A percentile compares a stretch with the other conserved stretches of the same genome.
phyloP scores from a whole-genome alignment of 1,140 invertebrate species.

The Vollenhovia emeryi region DNA sequence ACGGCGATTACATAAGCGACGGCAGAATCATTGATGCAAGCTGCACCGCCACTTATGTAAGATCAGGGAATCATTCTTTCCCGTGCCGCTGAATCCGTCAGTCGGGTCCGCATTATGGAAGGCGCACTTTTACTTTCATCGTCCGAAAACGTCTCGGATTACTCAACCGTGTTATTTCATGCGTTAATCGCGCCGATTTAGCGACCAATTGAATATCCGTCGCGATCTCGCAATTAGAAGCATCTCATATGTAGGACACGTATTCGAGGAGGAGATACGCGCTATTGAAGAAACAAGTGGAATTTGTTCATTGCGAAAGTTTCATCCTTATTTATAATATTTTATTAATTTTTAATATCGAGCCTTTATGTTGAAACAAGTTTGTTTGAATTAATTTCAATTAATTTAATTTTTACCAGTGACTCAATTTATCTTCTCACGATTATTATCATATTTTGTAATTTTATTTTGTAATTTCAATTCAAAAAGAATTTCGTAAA shows the following conservation, averaged over 20 bases:
- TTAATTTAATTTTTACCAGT: too few relatives aligned
- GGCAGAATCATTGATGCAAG: constrained; percentile 71
- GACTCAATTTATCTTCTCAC: neutral
- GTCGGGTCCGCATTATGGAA: constrained; percentile 52
- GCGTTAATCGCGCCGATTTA: constrained; percentile 28
- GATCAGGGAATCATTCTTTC: constrained; percentile 66
- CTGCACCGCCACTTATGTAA: constrained; percentile 67
- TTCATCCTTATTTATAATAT: neutral
- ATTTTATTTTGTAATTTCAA: too few relatives aligned
- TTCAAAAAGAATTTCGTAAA: neutral
- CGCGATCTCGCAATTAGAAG: neutral
- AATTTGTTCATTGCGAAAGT: neutral
- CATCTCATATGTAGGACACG: neutral
- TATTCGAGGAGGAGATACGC: neutral
- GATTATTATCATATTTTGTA: neutral
- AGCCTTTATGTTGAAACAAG: neutral
- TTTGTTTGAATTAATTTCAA: too few relatives aligned
- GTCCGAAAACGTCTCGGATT: constrained; percentile 39
- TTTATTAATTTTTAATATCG: constrained; percentile 4
- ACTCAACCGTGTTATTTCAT: constrained; percentile 26
- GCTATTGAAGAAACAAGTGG: neutral
- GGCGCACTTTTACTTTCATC: constrained; percentile 57
- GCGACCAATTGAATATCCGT: neutral
- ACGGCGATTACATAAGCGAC: constrained; percentile 59
- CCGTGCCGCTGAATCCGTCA: neutral